Conservation (phyloP, 1,140 invertebrate species). For the Wiebesia pumilae region DNA sequence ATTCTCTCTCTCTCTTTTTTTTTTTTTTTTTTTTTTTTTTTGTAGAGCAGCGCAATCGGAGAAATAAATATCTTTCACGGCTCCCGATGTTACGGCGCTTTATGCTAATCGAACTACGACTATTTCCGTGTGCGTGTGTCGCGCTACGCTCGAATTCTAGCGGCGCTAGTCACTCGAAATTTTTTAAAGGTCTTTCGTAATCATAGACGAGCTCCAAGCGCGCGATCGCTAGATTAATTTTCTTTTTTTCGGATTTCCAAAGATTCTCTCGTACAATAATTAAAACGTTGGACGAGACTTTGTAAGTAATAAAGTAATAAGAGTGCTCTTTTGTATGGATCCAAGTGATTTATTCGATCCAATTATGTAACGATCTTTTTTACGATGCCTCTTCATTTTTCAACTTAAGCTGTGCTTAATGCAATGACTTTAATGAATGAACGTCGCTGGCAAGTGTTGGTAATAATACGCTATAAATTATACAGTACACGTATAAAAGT, state of each 20-base stretch:
- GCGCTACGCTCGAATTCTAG: not conserved
- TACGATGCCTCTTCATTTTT: not conserved
- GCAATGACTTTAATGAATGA: conserved; percentile 22
- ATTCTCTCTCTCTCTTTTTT: not conserved
- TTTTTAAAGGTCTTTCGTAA: conserved; percentile 21
- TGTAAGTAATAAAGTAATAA: not conserved
- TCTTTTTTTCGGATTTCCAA: not conserved
- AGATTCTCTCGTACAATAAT: not conserved
- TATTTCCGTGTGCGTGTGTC: not conserved
- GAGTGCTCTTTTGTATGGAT: not conserved
- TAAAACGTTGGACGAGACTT: not conserved
- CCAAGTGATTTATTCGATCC: conserved; percentile 17
- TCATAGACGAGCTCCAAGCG: no score
- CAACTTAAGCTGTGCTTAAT: not conserved
- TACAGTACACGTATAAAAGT: not conserved
- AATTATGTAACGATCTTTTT: conserved; percentile 10
- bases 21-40: not conserved
- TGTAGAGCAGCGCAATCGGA: conserved; percentile 14
- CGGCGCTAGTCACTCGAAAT: conserved; percentile 1
- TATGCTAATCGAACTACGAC: conserved; percentile 2
- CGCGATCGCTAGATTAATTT: conserved; percentile 6
- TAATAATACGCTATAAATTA: conserved; percentile 16
- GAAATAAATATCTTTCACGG: conserved; percentile 35
- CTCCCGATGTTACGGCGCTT: conserved; percentile 13
- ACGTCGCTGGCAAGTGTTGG: not conserved